phyloP scores from a whole-genome alignment of 2,888 invertebrate species.

The Drosophila prostipennis region DNA sequence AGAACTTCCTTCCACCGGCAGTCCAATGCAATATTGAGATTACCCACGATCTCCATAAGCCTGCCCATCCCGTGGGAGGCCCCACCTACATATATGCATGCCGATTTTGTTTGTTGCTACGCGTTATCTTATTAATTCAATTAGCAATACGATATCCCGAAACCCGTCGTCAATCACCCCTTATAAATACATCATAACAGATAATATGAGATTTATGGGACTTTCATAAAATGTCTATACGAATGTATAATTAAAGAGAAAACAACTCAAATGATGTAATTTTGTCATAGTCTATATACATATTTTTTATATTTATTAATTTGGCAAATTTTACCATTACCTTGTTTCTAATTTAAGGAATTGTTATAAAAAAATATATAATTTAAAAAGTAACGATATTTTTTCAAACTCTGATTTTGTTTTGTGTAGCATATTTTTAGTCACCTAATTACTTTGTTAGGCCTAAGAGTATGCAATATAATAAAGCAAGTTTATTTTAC shows the following conservation, averaged over 20 bases:
- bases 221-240: neutral
- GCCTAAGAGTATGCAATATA: neutral
- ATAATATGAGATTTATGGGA: neutral
- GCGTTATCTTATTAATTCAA: conserved; percentile 67
- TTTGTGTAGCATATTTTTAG: neutral
- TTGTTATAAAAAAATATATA: neutral
- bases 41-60: conserved; percentile 32
- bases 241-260: neutral
- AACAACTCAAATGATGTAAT: neutral
- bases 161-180: conserved; percentile 1
- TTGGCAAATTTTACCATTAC: neutral
- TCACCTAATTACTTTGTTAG: neutral
- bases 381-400: neutral
- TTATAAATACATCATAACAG: neutral
- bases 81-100: conserved; percentile 26
- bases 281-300: neutral
- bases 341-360: neutral
- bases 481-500: neutral
- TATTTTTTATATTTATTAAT: neutral
- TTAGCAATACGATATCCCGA: conserved; percentile 25
- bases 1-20: conserved; percentile 45
- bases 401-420: neutral
- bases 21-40: conserved; percentile 50
- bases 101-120: conserved; percentile 41
- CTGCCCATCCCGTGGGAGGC: conserved; percentile 7